A percentile compares a stretch with the other conserved stretches of the same genome.
These are phyloP conservation scores for Leucophenga montana DNA, from an alignment of 2,888 invertebrate genomes.

Conservation along the genomic window DNA sequence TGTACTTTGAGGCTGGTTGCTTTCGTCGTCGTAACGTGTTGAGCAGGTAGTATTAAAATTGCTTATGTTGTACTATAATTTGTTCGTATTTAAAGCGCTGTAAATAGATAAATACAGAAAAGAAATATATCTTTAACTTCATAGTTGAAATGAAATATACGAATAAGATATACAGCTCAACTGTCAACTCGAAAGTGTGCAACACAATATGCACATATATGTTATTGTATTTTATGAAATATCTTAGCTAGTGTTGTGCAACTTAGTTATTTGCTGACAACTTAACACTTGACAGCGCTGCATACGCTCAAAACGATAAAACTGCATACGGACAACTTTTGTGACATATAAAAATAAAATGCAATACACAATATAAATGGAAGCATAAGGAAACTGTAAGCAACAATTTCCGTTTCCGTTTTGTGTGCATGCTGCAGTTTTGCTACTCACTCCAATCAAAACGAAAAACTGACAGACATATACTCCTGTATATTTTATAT, in stretches of 20 bases:
- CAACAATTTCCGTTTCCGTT: conserved; percentile 26
- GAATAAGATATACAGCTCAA: neutral
- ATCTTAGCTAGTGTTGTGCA: neutral
- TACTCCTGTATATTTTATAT: neutral
- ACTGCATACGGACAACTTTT: conserved; percentile 4
- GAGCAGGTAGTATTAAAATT: conserved; percentile 15
- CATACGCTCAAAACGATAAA: conserved; percentile 14
- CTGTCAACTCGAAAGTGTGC: too few species aligned
- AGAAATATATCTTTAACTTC: too few species aligned
- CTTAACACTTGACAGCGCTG: conserved; percentile 27
- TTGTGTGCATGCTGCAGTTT: neutral
- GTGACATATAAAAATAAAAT: conserved; percentile 11
- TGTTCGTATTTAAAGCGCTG: neutral
- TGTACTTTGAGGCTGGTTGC: neutral
- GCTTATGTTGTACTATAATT: conserved; percentile 7
- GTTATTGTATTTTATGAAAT: neutral
- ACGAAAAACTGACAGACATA: neutral
- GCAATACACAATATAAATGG: conserved; percentile 7
- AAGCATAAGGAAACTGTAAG: conserved; percentile 16
- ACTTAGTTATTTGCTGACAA: conserved; percentile 18
- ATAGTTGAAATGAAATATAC: neutral
- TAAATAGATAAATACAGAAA: neutral
- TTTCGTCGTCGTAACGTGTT: neutral
- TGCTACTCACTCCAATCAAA: neutral
- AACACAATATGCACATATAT: neutral